Percentiles rank a stretch among this genome's conserved stretches.
Conservation (phyloP, 2,113 vertebrate species). For the Passer domesticus region DNA sequence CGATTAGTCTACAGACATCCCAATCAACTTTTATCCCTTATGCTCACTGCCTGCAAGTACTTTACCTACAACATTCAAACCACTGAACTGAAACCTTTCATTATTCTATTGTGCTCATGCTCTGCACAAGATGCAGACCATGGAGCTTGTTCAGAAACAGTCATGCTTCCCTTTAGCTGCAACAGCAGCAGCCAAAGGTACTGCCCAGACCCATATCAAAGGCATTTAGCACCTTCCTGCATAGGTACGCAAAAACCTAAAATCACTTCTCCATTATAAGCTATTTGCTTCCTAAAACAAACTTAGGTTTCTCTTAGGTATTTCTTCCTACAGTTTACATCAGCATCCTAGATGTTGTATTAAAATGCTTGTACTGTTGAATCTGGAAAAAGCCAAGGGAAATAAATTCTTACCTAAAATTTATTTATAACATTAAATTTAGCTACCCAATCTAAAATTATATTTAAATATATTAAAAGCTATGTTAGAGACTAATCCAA, state of each 20-base stretch:
- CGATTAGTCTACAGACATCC: not conserved
- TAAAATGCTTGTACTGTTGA: not conserved
- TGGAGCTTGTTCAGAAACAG: not conserved
- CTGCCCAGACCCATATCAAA: not conserved
- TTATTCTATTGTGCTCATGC: conserved; percentile 13
- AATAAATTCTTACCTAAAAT: not conserved
- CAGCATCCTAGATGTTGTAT: not conserved
- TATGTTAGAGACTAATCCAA: not conserved
- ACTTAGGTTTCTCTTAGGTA: not conserved
- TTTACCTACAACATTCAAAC: conserved; percentile 13
- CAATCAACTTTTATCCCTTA: not conserved
- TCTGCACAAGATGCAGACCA: not conserved
- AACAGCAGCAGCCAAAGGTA: not conserved
- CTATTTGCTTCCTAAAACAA: not conserved
- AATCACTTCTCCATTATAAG: not conserved
- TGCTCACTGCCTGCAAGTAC: not conserved
- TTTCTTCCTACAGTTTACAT: not conserved
- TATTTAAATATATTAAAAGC: not conserved
- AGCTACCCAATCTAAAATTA: not conserved
- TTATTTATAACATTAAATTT: not conserved
- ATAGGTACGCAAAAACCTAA: not conserved
- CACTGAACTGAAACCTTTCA: conserved; percentile 13
- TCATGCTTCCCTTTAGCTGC: not conserved
- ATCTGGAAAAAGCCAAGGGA: not conserved
- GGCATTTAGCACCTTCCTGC: not conserved